These are phyloP conservation scores for Prinia subflava DNA, from an alignment of 2,113 vertebrate genomes.

Conservation along the genomic window DNA sequence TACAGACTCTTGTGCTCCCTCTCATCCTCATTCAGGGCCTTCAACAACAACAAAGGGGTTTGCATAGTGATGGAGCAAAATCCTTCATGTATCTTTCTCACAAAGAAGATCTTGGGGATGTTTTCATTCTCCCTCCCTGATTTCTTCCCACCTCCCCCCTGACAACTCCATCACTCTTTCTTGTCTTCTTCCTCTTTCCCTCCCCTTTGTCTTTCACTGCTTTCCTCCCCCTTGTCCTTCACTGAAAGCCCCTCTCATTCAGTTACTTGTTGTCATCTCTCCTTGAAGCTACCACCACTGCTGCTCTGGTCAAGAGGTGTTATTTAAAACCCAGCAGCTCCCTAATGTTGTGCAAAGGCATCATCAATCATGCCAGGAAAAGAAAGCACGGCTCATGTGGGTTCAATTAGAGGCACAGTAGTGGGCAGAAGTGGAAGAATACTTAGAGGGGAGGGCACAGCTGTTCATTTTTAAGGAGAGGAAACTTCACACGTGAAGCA, in stretches of 20 bases:
- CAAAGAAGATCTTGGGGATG: not conserved
- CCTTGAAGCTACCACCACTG: conserved; percentile 59
- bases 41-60: not conserved
- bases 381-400: conserved; percentile 71
- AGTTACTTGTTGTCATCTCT: conserved; percentile 55
- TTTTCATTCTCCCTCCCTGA: not conserved
- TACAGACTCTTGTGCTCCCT: not conserved
- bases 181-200: not conserved
- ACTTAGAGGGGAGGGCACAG: conserved; percentile 75
- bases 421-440: conserved; percentile 78
- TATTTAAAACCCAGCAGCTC: conserved; percentile 72
- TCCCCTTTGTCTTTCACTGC: conserved; percentile 51
- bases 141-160: not conserved
- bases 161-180: conserved; percentile 2
- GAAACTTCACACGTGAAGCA: conserved; percentile 76
- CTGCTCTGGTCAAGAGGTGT: conserved; percentile 69
- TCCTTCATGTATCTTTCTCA: not conserved
- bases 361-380: conserved; percentile 76
- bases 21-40: not conserved
- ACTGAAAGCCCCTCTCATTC: conserved; percentile 32
- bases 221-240: conserved; percentile 39
- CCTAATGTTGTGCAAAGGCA: conserved; percentile 68
- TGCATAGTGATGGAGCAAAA: not conserved
- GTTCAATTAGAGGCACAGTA: conserved; percentile 80
- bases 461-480: conserved; percentile 79